phyloP scores from a whole-genome alignment of 2,797 vertebrate genomes.

The Oryzias dopingdopingensis region DNA sequence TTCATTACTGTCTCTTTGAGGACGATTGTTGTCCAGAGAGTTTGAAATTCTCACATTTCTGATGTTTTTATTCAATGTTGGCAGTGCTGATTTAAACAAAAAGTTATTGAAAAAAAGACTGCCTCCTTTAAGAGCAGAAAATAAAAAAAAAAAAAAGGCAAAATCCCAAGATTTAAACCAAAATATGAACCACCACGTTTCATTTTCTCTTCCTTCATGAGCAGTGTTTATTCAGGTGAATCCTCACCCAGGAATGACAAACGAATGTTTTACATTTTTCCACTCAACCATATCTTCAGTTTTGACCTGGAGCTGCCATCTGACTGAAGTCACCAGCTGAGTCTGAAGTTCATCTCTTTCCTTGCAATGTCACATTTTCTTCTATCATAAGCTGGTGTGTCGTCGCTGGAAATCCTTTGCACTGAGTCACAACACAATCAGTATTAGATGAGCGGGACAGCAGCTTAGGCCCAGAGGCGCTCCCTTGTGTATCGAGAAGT shows the following conservation, averaged over 20 bases:
- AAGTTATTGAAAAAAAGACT: too few relatives aligned
- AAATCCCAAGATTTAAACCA: too few relatives aligned
- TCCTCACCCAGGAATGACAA: too few relatives aligned
- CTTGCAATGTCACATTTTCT: background rate
- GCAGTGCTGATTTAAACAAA: too few relatives aligned
- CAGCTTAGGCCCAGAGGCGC: slow-evolving; percentile 27
- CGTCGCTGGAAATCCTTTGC: slow-evolving; percentile 4
- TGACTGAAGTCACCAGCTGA: background rate
- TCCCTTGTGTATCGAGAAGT: slow-evolving; percentile 45
- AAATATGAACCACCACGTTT: too few relatives aligned
- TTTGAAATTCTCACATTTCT: slow-evolving; percentile 11
- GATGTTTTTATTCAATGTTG: too few relatives aligned
- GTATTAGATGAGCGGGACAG: slow-evolving; percentile 2
- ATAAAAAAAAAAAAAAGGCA: too few relatives aligned
- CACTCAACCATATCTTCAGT: background rate
- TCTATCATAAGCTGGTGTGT: too few relatives aligned
- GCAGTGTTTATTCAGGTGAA: too few relatives aligned
- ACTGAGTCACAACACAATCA: slow-evolving; percentile 11
- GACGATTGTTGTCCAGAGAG: slow-evolving; percentile 1
- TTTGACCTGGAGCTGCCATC: background rate
- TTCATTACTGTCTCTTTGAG: slow-evolving; percentile 6
- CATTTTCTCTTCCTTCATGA: too few relatives aligned
- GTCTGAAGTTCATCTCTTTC: background rate
- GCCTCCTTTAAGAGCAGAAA: too few relatives aligned
- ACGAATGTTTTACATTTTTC: too few relatives aligned